Base-by-base conservation (phyloP, 2,888 invertebrate genomes). In the Eustalomyia histrio region DNA sequence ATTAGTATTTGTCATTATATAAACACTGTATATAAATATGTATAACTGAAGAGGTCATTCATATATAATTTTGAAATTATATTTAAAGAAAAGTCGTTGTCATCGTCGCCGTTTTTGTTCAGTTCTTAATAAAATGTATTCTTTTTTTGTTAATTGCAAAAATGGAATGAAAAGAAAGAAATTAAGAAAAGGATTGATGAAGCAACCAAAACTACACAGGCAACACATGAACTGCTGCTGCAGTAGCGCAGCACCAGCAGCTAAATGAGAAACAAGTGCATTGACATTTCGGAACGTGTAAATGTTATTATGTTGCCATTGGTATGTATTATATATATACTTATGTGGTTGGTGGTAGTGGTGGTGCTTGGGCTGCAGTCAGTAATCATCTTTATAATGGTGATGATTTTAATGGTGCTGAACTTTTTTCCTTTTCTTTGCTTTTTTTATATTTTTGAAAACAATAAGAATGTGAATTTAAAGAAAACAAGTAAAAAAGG, bases 251-350 rank as follows among this genome's bases (percentile, higher is more conserved):
- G 57, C 61, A 73, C 18, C 47, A 68, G 58, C 76, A 76, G 47
- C 58, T 71, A 29, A 29, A 55, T 16, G 16, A 29, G 16, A 67
- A 72, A 78, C 81, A 81, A 81, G 81, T 81, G 81, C 81, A 81
- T 81, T 81, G 81, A 81, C 81, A 81, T 75, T 78, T 67, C 74
- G 67, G 63, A 81, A 81, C 78, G 76, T 81, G 64, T 74, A 74
- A 76, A 81, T 61, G 81, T 78, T 75, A 78, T 81, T 78, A 75
- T 78, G 74, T 75, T 81, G 71, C 78, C 35, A 67, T 63, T 73
- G 73, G 47, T 74, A 47, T 17, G 64, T 24, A 24, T 7, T 74
- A 47, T 17, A 58, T 24, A 24, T 7, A 4, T 21, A 24, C 14
- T 4, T 55, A 14, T 43, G 47, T 43, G 39, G 17, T 35, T 43